Evolutionary conservation across 2,888 invertebrate species (phyloP).

Genomic region (Pheosia gnoma): DNA sequence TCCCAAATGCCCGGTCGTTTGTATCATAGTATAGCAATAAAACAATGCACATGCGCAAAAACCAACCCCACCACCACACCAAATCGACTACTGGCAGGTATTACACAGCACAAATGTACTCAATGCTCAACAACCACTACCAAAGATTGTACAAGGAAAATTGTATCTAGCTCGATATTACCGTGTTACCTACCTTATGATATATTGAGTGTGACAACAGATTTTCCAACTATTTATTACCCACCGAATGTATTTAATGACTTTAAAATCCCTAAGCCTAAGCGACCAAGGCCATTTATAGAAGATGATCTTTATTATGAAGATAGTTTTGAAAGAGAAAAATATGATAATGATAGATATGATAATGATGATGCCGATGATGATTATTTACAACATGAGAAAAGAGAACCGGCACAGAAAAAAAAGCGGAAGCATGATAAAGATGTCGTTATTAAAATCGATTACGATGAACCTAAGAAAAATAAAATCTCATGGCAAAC

Average conservation of each 20-base stretch:
- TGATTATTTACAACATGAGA: constrained; percentile 21
- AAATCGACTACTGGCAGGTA: not conserved
- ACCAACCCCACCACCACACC: constrained; percentile 20
- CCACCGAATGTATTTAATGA: constrained; percentile 43
- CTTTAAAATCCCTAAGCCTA: constrained; percentile 44
- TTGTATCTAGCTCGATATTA: constrained; percentile 16
- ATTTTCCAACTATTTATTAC: constrained; percentile 35
- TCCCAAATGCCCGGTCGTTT: constrained; percentile 9
- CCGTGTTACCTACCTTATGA: constrained; percentile 24
- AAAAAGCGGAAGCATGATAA: constrained; percentile 12
- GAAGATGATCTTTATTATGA: constrained; percentile 48
- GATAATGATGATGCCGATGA: constrained; percentile 21
- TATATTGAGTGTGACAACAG: constrained; percentile 10
- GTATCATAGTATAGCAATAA: constrained; percentile 15
- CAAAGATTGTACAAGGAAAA: constrained; percentile 18
- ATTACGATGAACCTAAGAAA: constrained; percentile 19
- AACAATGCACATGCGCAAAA: constrained; percentile 49
- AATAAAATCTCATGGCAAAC: constrained; percentile 20
- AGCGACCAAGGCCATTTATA: constrained; percentile 35
- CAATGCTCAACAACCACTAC: not conserved
- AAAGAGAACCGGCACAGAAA: constrained; percentile 6
- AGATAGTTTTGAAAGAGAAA: constrained; percentile 31
- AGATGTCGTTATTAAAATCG: constrained; percentile 6
- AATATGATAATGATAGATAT: constrained; percentile 31
- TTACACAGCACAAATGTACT: constrained; percentile 1